These are phyloP conservation scores for Tachycineta bicolor DNA, from an alignment of 2,113 vertebrate species.

Conservation along the genomic window DNA sequence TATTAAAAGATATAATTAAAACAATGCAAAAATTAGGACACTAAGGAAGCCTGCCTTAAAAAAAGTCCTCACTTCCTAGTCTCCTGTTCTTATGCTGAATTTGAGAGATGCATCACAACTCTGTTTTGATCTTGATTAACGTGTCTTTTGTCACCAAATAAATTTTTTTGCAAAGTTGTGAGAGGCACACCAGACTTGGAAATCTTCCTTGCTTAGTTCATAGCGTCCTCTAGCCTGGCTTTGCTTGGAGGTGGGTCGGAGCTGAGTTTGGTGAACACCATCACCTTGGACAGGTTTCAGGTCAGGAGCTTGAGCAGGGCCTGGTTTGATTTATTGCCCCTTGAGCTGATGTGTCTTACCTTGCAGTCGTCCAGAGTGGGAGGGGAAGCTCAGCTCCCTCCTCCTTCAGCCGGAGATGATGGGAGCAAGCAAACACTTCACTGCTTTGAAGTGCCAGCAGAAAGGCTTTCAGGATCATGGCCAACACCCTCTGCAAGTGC, in stretches of 20 bases:
- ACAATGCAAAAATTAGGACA: not conserved
- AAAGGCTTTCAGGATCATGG: not conserved
- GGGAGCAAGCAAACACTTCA: conserved; percentile 31
- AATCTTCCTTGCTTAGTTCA: not conserved
- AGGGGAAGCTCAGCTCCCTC: not conserved
- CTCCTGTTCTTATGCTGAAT: not conserved
- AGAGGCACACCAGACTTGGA: not conserved
- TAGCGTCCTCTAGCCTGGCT: not conserved
- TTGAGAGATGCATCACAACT: not conserved
- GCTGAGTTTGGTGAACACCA: not conserved
- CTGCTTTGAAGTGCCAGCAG: conserved; percentile 17
- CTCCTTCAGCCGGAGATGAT: not conserved
- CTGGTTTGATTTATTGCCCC: not conserved
- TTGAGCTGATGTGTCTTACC: not conserved
- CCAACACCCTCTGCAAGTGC: conserved; percentile 31
- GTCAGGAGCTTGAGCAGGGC: not conserved
- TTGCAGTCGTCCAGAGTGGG: not conserved
- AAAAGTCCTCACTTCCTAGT: not conserved
- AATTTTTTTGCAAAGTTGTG: not conserved
- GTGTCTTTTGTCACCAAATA: not conserved
- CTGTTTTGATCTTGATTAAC: not conserved
- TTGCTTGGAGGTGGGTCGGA: not conserved
- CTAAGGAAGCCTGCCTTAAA: not conserved
- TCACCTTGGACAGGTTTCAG: not conserved
- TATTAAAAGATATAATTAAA: not conserved